Evolutionary conservation across 2,113 vertebrate species (phyloP), one percentile per base, ranked within the genome.

Genomic region (Pygathrix nemaeus): DNA sequence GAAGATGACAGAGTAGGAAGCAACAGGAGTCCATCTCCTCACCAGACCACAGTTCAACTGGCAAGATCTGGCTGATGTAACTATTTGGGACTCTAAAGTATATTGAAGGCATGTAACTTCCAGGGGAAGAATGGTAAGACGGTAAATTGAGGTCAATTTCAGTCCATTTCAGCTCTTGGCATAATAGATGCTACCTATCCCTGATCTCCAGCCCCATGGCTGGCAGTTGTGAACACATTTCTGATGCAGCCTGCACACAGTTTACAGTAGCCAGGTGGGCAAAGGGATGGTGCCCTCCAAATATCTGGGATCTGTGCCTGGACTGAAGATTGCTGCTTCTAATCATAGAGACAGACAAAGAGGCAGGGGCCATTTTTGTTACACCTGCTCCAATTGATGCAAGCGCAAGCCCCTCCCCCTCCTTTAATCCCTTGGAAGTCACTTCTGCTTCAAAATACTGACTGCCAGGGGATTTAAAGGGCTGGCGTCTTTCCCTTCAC

Each of bases 401-500:
- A 66, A 8, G 8, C 70, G 12, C 25, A 66, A 8, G 8, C 70
- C 18, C 70, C 32, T 30, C 14, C 32, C 32, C 4, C 52, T 55
- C 52, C 52, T 55, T 55, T 20, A 55, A 55, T 55, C 18, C 52
- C 17, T 55, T 20, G 17, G 18, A 55, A 55, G 52, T 55, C 52
- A 55, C 6, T 55, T 55, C 52, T 55, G 52, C 6, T 55, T 55
- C 52, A 55, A 20, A 20, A 55, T 55, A 55, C 52, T 55, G 52
- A 55, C n/a, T 40, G 21, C 70, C n/a, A 40, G 9, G n/a, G 20
- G 20, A 21, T 38, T 72, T 38, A 40, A 38, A 21, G n/a, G 38
- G 66, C 20, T 18, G 35, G n/a, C 18, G 1, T n/a, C 8, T 20
- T 4, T 35, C 17, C 9, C n/a, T 14, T 4, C 35, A 20, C 3